Evolutionary conservation across 2,113 vertebrate genomes (phyloP), one percentile per base, ranked within the genome.

Genomic region (Chaetodon auriga): DNA sequence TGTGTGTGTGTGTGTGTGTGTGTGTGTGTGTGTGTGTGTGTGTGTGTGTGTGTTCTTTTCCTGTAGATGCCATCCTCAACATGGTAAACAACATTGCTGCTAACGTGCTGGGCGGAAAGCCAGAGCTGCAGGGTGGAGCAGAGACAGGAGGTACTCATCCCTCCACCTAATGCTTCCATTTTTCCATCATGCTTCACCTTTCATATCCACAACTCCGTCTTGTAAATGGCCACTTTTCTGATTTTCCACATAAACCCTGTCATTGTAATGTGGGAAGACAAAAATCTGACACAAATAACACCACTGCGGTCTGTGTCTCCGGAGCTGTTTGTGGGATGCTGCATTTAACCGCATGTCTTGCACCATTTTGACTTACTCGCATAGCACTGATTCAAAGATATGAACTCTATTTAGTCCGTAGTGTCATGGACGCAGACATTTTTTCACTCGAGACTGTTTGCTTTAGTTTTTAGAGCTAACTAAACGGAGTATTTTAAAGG

Each of bases 41-140:
- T 68, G 30, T 5, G 16, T 69, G 46, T 18, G 15, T 68, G 30
- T 77, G 84, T 70, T 93, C 69, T 71, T 69, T 75, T 60, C 46
- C 23, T 95, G 84, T 81, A 99, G 98, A 99, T 95, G 98, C 97
- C 75, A 99, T 99, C 92, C 89, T 99, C 36, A 99, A 96, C 81
- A 99, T 99, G 97, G 97, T 99, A 68, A 99, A 99, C 93, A 99
- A 99, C 90, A 99, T 99, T 86, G 98, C 98, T 92, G 98, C 98
- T 91, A 99, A 99, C 65, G 98, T 99, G 87, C 96, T 99, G 18
- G 97, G 98, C 69, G 97, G 96, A 61, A 99, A 97, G 92, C 95
- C 96, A 48, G 95, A 93, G 75, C 84, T 91, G 65, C 96, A 97
- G 82, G 96, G 96, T 35, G 94, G 94, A 21, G 51, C 90, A 75